A percentile compares a stretch with the other conserved stretches of the same genome.
phyloP scores from a whole-genome alignment of 2,797 vertebrate species.

The Anomalospiza imberbis region DNA sequence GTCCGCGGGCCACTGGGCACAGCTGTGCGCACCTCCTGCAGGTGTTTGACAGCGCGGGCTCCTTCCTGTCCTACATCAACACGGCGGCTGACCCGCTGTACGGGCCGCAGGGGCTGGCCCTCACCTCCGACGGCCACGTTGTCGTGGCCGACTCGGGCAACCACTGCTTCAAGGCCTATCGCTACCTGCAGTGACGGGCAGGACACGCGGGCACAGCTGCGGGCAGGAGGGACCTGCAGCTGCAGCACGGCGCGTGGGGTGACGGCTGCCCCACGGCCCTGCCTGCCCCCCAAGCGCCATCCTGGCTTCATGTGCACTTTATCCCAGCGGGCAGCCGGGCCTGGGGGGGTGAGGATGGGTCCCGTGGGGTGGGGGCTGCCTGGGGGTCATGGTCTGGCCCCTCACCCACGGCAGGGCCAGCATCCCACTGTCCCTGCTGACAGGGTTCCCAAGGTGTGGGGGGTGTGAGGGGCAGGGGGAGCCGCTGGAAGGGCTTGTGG shows the following conservation, averaged over 20 bases:
- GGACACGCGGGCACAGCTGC: accelerated
- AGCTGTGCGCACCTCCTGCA: conserved; percentile 12
- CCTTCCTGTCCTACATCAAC: conserved; percentile 98
- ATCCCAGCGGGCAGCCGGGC: background rate
- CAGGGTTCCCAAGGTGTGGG: background rate
- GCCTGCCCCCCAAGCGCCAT: background rate
- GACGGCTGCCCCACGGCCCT: background rate
- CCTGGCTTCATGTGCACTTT: conserved; percentile 29
- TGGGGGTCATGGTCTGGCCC: background rate
- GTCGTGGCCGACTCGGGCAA: conserved; percentile 96
- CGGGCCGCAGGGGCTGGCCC: conserved; percentile 91
- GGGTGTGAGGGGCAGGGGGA: background rate
- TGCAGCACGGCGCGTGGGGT: accelerated
- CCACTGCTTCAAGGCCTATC: conserved; percentile 98
- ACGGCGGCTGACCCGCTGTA: conserved; percentile 93
- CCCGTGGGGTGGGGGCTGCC: background rate
- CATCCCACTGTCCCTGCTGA: background rate
- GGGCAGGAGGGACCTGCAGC: background rate
- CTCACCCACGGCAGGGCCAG: background rate
- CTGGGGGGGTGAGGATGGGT: background rate
- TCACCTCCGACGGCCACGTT: conserved; percentile 94
- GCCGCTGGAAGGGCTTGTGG: background rate
- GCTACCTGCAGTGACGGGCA: conserved; percentile 84
- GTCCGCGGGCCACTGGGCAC: background rate
- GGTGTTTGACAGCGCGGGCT: conserved; percentile 95